Percentiles rank a stretch among this genome's conserved stretches.
These are phyloP conservation scores for Pardosa pseudoannulata DNA, from an alignment of 2,888 invertebrate genomes.

Conservation along the genomic window DNA sequence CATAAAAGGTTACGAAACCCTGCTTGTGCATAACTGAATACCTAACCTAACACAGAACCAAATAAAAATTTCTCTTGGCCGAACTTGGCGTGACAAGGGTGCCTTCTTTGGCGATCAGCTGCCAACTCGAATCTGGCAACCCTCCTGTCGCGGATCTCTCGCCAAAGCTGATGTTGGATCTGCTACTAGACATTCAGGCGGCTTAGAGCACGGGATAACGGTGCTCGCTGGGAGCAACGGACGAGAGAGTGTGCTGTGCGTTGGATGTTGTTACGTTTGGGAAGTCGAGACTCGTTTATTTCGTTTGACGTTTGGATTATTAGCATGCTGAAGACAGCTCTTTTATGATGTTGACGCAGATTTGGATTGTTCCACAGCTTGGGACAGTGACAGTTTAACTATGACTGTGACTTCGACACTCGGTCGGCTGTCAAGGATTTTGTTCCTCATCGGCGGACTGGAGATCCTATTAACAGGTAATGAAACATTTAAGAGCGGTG, in stretches of 20 bases:
- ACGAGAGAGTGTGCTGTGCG: background rate
- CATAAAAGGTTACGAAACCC: too few relatives aligned
- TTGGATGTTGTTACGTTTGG: background rate
- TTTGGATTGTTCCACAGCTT: background rate
- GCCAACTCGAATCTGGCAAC: background rate
- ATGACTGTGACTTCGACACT: background rate
- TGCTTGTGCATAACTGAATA: too few relatives aligned
- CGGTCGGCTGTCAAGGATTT: background rate
- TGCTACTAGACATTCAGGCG: background rate
- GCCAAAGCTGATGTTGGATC: background rate
- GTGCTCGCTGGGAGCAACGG: background rate
- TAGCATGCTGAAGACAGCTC: background rate
- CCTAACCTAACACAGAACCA: too few relatives aligned
- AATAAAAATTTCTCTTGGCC: too few relatives aligned
- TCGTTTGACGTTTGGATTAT: slow-evolving; percentile 10
- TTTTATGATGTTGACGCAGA: background rate
- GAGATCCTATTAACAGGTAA: background rate
- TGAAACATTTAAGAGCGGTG: too few relatives aligned
- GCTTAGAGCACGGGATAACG: background rate
- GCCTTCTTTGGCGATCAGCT: background rate
- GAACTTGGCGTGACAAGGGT: background rate
- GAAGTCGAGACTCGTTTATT: background rate
- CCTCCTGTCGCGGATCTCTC: background rate
- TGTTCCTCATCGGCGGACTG: background rate
- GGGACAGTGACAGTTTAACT: slow-evolving; percentile 1